These are phyloP conservation scores for Tonatia bakeri DNA, from an alignment of 2,113 vertebrate genomes.

Conservation along the genomic window DNA sequence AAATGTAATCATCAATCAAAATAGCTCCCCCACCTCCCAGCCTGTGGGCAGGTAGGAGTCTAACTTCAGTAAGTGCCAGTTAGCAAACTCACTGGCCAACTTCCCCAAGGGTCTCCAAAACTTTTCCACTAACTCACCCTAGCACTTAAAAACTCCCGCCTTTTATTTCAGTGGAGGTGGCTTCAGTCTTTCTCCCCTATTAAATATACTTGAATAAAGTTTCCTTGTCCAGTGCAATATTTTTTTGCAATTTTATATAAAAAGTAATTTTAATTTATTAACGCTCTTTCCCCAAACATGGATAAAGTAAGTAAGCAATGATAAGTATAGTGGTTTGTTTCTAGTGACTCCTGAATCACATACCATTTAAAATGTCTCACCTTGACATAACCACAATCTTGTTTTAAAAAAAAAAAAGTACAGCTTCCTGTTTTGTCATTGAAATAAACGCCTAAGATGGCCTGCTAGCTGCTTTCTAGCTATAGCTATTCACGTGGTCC, in stretches of 20 bases:
- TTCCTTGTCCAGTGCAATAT: not conserved
- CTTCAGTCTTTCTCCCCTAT: not conserved
- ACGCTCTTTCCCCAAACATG: not conserved
- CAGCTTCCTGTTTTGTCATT: not conserved
- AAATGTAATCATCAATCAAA: slow-evolving; percentile 31
- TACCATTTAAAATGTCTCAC: not conserved
- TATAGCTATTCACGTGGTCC: not conserved
- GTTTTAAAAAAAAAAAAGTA: not conserved
- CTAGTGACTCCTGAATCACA: not conserved
- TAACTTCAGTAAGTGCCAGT: not conserved
- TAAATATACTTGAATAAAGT: not conserved
- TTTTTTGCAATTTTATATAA: not conserved
- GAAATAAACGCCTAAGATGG: not conserved
- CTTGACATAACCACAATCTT: not conserved
- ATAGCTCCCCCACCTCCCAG: not conserved
- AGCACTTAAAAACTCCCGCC: not conserved
- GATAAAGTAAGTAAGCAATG: not conserved
- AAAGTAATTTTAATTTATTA: not conserved
- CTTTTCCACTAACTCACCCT: not conserved
- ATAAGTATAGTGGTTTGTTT: not conserved
- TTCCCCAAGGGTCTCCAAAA: not conserved
- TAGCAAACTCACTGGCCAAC: not conserved
- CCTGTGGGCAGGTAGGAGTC: not conserved
- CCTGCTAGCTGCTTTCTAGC: not conserved
- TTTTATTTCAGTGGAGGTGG: not conserved